Percentiles rank a stretch among this genome's conserved stretches.
Evolutionary conservation across 1,140 invertebrate species (phyloP).

Genomic region (Antheraea mylitta): DNA sequence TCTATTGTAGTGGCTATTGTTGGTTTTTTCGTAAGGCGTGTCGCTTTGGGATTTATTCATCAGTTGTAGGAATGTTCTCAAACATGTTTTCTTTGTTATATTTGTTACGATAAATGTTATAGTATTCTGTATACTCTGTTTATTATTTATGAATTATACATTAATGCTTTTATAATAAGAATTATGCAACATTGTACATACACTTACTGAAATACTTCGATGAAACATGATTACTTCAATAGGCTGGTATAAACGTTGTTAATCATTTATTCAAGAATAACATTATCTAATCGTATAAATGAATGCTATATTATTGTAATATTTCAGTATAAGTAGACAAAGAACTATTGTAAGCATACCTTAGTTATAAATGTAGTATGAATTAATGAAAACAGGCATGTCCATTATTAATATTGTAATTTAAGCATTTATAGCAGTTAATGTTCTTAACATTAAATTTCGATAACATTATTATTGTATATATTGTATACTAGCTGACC

Average conservation of each 20-base stretch:
- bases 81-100: background rate
- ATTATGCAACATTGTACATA: too few relatives aligned
- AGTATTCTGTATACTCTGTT: background rate
- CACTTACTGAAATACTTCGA: background rate
- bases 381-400: background rate
- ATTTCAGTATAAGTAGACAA: background rate
- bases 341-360: background rate
- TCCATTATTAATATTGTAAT: background rate
- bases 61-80: constrained; percentile 3
- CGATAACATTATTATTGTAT: too few relatives aligned
- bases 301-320: background rate
- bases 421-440: too few relatives aligned
- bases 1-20: constrained; percentile 34
- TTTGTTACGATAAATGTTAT: background rate
- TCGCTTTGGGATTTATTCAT: constrained; percentile 11
- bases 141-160: background rate
- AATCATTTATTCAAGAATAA: background rate
- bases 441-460: too few relatives aligned
- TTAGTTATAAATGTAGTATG: background rate
- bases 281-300: background rate
- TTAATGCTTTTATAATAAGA: too few relatives aligned
- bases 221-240: background rate
- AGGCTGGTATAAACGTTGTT: background rate
- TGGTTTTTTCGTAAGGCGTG: constrained; percentile 14
- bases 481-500: too few relatives aligned